phyloP scores from a whole-genome alignment of 1,140 invertebrate genomes.

The Drosophila eugracilis region DNA sequence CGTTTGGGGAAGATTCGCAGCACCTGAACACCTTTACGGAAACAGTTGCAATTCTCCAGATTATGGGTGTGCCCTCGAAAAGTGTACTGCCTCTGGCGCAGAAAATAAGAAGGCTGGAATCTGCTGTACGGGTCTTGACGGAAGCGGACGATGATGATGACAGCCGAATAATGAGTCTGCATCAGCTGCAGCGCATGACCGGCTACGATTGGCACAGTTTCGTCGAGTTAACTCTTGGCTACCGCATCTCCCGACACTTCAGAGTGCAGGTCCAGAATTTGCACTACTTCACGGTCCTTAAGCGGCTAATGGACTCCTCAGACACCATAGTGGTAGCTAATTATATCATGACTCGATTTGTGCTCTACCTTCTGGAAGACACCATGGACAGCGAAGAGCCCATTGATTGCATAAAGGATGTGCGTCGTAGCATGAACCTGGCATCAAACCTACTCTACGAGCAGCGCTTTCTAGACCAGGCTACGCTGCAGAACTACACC shows the following conservation, averaged over 20 bases:
- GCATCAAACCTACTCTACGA: conserved; percentile 58
- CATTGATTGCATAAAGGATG: conserved; percentile 45
- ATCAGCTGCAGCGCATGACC: conserved; percentile 5
- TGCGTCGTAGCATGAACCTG: conserved; percentile 55
- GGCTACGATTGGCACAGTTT: conserved; percentile 43
- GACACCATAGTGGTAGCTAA: conserved; percentile 45
- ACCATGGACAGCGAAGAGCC: conserved; percentile 10
- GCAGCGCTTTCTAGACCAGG: conserved; percentile 28
- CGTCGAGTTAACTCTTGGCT: conserved; percentile 30
- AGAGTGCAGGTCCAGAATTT: conserved; percentile 16
- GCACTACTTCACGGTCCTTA: conserved; percentile 30
- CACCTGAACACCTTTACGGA: background rate
- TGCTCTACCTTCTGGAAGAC: conserved; percentile 35
- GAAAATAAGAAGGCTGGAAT: conserved; percentile 30
- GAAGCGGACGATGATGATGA: conserved; percentile 21
- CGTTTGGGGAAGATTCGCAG: background rate
- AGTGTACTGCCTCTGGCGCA: background rate
- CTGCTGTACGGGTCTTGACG: conserved; percentile 1
- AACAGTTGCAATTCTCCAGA: background rate
- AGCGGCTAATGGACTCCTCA: conserved; percentile 22
- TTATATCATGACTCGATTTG: conserved; percentile 72
- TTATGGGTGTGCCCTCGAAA: background rate
- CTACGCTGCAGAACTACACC: background rate
- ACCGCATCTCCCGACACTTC: background rate
- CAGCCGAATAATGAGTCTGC: conserved; percentile 4